phyloP scores from a whole-genome alignment of 1,140 invertebrate genomes.

The Drosophila sp. region DNA sequence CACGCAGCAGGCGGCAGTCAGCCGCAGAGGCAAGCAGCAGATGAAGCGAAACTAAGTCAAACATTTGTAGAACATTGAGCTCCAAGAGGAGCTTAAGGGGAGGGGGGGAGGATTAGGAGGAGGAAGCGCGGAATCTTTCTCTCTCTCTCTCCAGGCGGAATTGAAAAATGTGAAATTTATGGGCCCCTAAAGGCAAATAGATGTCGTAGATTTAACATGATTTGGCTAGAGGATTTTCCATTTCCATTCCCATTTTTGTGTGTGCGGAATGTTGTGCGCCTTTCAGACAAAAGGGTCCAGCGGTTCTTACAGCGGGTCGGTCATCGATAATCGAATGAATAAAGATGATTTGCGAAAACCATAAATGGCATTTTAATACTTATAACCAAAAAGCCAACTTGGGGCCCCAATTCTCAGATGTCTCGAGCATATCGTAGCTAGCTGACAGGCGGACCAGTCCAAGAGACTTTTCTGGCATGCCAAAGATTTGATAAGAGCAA shows the following conservation, averaged over 20 bases:
- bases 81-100: not conserved
- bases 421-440: constrained; percentile 36
- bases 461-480: constrained; percentile 49
- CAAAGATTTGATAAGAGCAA: constrained; percentile 62
- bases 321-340: constrained; percentile 8
- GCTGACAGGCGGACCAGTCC: constrained; percentile 55
- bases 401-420: constrained; percentile 14
- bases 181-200: constrained; percentile 66
- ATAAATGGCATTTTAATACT: constrained; percentile 63
- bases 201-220: constrained; percentile 61
- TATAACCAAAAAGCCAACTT: constrained; percentile 33
- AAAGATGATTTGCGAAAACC: constrained; percentile 10
- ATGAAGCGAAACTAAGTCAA: constrained; percentile 73
- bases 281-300: too few species aligned
- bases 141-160: constrained; percentile 49
- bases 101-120: not conserved
- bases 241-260: too few species aligned
- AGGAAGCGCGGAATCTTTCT: too few species aligned
- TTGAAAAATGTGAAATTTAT: constrained; percentile 71
- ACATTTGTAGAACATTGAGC: constrained; percentile 69
- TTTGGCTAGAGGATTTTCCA: constrained; percentile 9
- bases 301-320: not conserved
- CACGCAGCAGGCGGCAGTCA: constrained; percentile 58
- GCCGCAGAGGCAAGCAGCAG: constrained; percentile 16
- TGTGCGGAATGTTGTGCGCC: too few species aligned